These are phyloP conservation scores for Mamestra configurata DNA, from an alignment of 1,140 invertebrate genomes.

Conservation along the genomic window DNA sequence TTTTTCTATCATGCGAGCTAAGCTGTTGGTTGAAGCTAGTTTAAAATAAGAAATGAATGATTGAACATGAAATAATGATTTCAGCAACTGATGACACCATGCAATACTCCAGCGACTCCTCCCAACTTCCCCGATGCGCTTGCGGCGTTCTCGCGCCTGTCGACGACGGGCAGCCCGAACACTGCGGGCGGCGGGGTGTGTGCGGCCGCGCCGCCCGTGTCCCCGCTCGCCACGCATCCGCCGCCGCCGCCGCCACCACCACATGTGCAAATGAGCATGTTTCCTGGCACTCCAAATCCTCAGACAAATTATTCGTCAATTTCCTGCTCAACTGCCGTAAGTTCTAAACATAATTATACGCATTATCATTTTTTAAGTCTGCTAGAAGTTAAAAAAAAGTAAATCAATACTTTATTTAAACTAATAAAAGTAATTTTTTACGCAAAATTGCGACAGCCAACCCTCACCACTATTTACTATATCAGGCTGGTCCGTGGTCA, in stretches of 20 bases:
- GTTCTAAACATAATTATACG: conserved; percentile 55
- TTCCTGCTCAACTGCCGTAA: conserved; percentile 83
- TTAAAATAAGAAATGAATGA: no score
- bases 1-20: no score
- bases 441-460: no score
- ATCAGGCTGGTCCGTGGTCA: no score
- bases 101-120: conserved; percentile 96
- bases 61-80: no score
- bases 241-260: conserved; percentile 64
- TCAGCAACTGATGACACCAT: conserved; percentile 93
- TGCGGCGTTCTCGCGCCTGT: conserved; percentile 95
- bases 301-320: conserved; percentile 78
- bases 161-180: conserved; percentile 82
- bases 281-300: conserved; percentile 70
- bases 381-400: no score
- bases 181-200: conserved; percentile 60
- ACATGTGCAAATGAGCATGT: conserved; percentile 75
- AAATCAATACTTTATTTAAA: no score
- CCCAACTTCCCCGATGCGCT: conserved; percentile 96
- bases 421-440: no score
- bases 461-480: no score
- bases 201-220: conserved; percentile 70
- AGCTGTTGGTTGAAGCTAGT: no score
- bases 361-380: no score
- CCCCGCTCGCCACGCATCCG: conserved; percentile 76